Conservation (phyloP, 2,797 vertebrate genomes). For the Takifugu rubripes region DNA sequence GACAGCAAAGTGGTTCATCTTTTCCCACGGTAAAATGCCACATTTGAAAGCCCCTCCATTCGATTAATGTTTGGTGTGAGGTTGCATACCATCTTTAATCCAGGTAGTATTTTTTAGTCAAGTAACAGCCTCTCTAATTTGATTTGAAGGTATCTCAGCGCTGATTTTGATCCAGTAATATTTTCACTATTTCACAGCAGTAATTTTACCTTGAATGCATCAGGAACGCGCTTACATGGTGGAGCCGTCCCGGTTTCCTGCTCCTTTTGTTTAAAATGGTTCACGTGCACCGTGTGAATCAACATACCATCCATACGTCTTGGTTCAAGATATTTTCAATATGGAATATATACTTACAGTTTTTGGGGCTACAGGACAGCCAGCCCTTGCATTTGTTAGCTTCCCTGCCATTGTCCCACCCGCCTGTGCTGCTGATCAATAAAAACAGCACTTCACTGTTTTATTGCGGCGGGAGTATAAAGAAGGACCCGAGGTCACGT, state of each 20-base stretch:
- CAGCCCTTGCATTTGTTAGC: no score
- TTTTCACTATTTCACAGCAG: slow-evolving; percentile 1
- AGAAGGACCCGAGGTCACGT: no score
- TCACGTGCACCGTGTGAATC: background rate
- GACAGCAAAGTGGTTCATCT: slow-evolving; percentile 72
- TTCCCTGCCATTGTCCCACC: no score
- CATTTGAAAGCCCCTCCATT: slow-evolving; percentile 73
- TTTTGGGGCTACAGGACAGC: no score
- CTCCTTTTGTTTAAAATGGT: background rate
- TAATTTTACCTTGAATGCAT: background rate
- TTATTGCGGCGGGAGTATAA: no score
- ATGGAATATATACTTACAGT: no score
- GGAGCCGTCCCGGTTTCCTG: background rate
- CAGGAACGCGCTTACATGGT: background rate
- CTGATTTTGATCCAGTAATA: slow-evolving; percentile 18
- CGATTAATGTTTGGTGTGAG: slow-evolving; percentile 78
- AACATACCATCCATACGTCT: no score
- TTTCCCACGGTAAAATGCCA: slow-evolving; percentile 75
- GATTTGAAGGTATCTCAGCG: slow-evolving; percentile 27
- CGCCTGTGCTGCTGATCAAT: no score
- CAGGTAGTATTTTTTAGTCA: slow-evolving; percentile 64
- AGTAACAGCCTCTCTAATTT: slow-evolving; percentile 65
- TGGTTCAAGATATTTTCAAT: no score
- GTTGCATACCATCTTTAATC: slow-evolving; percentile 63
- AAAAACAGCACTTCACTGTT: no score